Base-by-base conservation (phyloP, 2,113 vertebrate species). In the Corydoras maculifer region DNA sequence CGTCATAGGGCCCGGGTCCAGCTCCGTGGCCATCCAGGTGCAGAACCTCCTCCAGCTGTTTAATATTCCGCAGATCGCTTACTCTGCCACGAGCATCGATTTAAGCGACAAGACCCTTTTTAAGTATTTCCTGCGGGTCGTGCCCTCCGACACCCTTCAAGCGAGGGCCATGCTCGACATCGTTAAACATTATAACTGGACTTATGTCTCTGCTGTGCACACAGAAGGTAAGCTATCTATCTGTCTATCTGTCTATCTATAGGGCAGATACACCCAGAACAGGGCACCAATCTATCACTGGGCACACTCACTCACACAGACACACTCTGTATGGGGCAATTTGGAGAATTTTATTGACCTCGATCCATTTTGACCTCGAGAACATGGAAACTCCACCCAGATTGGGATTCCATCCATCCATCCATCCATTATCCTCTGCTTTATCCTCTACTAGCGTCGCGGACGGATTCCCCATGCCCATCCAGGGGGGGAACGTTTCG, bases 181-280 rank as follows among this genome's bases (percentile, higher is more conserved):
- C 53, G 96, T 99, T 74, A 94, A 97, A 76, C 91, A 92, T 3
- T 97, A 98, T 89, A 99, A 99, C 84, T 99, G 97, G 97, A 99
- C 97, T 72, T 99, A 99, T 62, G 96, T 98, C 66, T 99, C 97
- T 2, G 95, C 97, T 1, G 94, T 99, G 59, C 96, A 99, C 86
- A 99, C 97, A 0, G 97, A 99, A 90, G 97, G 97, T 98, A 89
- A 92, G 93, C 5, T 68, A 32, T 63, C 55, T 60, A 13, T 58
- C 50, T 25, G 7, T 62, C 31, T 62, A 6, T 67, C 74, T 5
- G 15, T 68, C 50, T 32, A 18, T 74, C 55, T 67, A 11, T 67
- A 14, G 7, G 18, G 18, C 18, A 25, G 18, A 25, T 25, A 25
- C 18, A 25, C 18, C 18, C 18, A 25, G 18, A 2, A 25, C 18